These are phyloP conservation scores for Crenichthys baileyi DNA, from an alignment of 2,797 vertebrate genomes.

Conservation along the genomic window DNA sequence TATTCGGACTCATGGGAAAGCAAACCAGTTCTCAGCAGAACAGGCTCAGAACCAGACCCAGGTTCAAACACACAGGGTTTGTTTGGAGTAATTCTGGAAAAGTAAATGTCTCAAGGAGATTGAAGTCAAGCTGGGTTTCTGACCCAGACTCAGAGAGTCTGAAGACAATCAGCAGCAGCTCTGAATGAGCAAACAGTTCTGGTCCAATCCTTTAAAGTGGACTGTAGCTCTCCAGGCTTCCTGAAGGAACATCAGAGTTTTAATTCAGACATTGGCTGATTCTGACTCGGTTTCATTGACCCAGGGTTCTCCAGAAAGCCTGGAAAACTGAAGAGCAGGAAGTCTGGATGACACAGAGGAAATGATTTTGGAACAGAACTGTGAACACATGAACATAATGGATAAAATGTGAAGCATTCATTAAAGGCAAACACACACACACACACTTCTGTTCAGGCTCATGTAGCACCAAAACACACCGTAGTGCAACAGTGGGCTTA, in stretches of 20 bases:
- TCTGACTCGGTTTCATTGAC: no score
- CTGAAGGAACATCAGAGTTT: no score
- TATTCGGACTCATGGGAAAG: not conserved
- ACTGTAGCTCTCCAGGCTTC: not conserved
- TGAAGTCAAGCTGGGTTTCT: not conserved
- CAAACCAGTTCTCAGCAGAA: not conserved
- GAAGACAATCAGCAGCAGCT: not conserved
- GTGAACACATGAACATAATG: not conserved
- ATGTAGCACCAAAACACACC: conserved; percentile 46
- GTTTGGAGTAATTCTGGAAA: not conserved
- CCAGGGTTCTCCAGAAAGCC: not conserved
- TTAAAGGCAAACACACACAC: conserved; percentile 19
- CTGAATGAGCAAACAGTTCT: not conserved
- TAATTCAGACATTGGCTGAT: no score
- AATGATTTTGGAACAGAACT: not conserved
- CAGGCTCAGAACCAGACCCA: not conserved
- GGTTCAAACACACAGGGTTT: not conserved
- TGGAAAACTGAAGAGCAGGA: not conserved
- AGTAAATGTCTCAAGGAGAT: not conserved
- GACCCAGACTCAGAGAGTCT: not conserved
- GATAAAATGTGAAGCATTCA: not conserved
- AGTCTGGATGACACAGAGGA: not conserved
- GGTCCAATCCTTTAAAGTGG: not conserved
- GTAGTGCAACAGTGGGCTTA: conserved; percentile 53
- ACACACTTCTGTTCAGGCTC: not conserved